phyloP scores from a whole-genome alignment of 2,113 vertebrate genomes.

The Halcyon malimbica region DNA sequence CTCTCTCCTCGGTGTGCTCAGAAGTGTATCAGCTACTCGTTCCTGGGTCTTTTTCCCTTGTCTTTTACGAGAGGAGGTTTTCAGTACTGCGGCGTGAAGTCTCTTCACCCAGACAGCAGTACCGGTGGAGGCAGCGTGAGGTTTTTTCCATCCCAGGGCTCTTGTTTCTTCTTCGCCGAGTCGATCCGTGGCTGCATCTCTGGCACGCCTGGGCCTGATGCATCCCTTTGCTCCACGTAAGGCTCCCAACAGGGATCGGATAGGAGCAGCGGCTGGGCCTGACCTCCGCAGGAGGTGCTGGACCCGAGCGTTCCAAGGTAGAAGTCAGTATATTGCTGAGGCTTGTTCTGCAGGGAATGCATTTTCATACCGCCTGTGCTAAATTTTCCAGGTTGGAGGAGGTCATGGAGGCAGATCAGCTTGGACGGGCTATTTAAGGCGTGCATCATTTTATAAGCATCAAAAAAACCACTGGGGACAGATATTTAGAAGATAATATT shows the following conservation, averaged over 20 bases:
- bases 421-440: background rate
- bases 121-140: accelerated
- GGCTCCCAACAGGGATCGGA: background rate
- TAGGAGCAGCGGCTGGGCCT: background rate
- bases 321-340: background rate
- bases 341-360: background rate
- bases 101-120: background rate
- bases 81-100: background rate
- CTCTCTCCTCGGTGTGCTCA: background rate
- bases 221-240: background rate
- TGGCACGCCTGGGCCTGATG: background rate
- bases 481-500: background rate
- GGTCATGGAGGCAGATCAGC: background rate
- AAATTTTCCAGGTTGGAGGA: background rate
- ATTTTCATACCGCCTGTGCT: background rate
- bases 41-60: background rate
- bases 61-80: background rate
- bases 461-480: background rate
- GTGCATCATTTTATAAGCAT: background rate
- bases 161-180: background rate
- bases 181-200: background rate
- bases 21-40: background rate
- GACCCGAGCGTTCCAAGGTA: background rate
- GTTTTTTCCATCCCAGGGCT: background rate
- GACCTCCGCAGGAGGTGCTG: background rate